phyloP scores from a whole-genome alignment of 1,140 invertebrate species.

The Subanguina moxae region DNA sequence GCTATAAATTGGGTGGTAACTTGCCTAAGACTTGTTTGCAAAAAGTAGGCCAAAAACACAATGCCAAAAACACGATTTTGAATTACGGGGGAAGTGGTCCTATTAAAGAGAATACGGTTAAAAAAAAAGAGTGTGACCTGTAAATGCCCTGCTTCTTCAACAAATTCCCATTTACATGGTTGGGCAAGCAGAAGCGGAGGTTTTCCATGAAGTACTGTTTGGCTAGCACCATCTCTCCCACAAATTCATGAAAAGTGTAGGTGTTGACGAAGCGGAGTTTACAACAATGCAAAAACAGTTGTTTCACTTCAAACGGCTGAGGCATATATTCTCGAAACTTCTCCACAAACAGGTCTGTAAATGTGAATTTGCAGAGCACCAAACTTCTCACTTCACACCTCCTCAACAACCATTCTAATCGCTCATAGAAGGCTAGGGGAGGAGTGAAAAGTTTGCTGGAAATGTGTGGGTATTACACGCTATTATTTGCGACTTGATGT shows the following conservation, averaged over 20 bases:
- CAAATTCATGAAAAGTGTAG: constrained; percentile 15
- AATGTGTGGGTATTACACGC: background rate
- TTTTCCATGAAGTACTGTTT: constrained; percentile 19
- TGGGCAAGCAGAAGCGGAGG: constrained; percentile 10
- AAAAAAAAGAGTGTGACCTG: constrained; percentile 13
- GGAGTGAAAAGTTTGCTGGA: constrained; percentile 28
- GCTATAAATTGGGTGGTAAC: too few species aligned
- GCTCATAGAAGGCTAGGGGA: constrained; percentile 25
- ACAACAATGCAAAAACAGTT: constrained; percentile 13
- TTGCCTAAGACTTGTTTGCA: too few species aligned
- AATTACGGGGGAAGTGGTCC: too few species aligned
- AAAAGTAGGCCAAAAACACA: too few species aligned
- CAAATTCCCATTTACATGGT: constrained; percentile 13
- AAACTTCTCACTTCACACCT: constrained; percentile 15
- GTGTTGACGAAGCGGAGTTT: constrained; percentile 14
- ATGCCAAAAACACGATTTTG: too few species aligned
- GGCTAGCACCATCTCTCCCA: background rate
- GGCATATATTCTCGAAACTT: constrained; percentile 20
- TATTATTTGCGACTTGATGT: too few species aligned
- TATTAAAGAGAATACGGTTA: too few species aligned
- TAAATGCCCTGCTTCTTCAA: constrained; percentile 11
- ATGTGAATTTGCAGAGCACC: constrained; percentile 24
- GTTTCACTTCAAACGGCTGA: constrained; percentile 2
- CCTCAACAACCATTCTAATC: constrained; percentile 17
- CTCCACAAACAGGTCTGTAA: constrained; percentile 31